These are phyloP conservation scores for Mactra quadrangularis DNA, from an alignment of 1,140 invertebrate species.

Conservation along the genomic window DNA sequence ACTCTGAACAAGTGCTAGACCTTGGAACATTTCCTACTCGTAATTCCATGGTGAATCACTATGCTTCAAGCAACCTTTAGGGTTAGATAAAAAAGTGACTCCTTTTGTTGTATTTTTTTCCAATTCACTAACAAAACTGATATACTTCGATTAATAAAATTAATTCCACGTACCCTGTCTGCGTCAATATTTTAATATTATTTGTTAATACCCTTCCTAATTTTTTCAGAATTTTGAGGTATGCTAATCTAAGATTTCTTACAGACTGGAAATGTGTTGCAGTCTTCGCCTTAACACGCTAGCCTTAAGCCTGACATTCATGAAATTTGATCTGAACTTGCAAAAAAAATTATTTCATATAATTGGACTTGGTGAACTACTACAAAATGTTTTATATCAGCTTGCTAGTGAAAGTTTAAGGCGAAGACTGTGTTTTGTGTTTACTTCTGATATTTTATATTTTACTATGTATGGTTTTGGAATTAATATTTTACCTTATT, in stretches of 20 bases:
- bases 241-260: not conserved
- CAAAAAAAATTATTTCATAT: no score
- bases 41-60: constrained; percentile 43
- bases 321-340: no score
- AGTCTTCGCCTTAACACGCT: no score
- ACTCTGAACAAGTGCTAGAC: constrained; percentile 46
- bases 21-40: constrained; percentile 49
- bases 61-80: constrained; percentile 47
- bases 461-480: no score
- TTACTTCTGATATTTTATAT: no score
- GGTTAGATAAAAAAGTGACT: constrained; percentile 29
- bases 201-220: not conserved
- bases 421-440: no score
- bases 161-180: not conserved
- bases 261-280: no score
- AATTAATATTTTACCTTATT: no score
- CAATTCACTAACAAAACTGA: constrained; percentile 1
- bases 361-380: no score
- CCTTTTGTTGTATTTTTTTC: not conserved
- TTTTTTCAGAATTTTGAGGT: constrained; percentile 19
- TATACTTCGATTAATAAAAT: not conserved
- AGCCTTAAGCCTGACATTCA: no score
- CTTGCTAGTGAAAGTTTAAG: no score
- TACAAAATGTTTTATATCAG: no score
- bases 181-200: constrained; percentile 20